Percentiles rank a stretch among this genome's conserved stretches.
Conservation (phyloP, 2,888 invertebrate species). For the Tipula helvola region DNA sequence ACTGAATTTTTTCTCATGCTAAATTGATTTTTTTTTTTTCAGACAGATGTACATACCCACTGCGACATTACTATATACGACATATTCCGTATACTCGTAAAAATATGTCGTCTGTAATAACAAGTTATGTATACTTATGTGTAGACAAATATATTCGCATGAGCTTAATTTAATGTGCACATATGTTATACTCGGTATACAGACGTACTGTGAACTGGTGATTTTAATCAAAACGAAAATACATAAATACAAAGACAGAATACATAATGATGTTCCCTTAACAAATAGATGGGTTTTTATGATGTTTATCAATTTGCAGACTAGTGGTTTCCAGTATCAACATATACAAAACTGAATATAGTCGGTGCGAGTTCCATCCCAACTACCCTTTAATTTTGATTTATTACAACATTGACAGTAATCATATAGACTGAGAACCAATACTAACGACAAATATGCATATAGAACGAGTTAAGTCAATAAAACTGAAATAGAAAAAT, state of each 20-base stretch:
- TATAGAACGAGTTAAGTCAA: neutral
- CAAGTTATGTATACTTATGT: neutral
- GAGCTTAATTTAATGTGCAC: neutral
- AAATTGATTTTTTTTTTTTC: too few species aligned
- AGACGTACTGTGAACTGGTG: neutral
- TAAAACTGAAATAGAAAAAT: neutral
- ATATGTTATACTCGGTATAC: neutral
- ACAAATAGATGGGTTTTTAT: neutral
- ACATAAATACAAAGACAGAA: neutral
- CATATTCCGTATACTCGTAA: neutral
- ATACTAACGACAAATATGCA: neutral
- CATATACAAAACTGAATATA: too few species aligned
- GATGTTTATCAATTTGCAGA: neutral
- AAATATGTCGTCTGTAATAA: neutral
- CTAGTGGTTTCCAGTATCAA: neutral
- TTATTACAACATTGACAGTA: neutral
- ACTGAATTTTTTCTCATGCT: too few species aligned
- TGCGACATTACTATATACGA: neutral
- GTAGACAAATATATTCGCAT: neutral
- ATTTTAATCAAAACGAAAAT: neutral
- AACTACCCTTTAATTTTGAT: neutral
- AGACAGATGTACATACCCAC: too few species aligned
- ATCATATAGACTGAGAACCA: neutral
- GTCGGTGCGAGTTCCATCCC: neutral
- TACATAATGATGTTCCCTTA: neutral